A percentile compares a stretch with the other conserved stretches of the same genome.
phyloP scores from a whole-genome alignment of 2,888 invertebrate genomes.

The Diplolepis rosae region DNA sequence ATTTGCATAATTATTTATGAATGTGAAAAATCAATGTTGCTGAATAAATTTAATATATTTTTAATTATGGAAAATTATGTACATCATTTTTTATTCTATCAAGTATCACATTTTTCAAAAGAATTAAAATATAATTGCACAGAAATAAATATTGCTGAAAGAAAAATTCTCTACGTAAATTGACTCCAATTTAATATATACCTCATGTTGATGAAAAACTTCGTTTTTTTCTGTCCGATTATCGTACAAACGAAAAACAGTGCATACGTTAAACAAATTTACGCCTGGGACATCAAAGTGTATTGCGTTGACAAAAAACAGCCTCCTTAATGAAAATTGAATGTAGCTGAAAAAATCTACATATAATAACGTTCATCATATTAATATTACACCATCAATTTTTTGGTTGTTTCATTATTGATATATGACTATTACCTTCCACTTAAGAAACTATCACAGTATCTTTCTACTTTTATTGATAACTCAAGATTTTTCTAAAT shows the following conservation, averaged over 20 bases:
- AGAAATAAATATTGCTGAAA: neutral
- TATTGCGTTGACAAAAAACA: neutral
- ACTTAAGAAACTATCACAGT: too few species aligned
- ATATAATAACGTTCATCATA: too few species aligned
- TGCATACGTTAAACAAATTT: slow-evolving; percentile 11
- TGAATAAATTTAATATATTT: neutral
- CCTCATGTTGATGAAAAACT: neutral
- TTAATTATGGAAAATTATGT: too few species aligned
- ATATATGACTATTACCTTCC: too few species aligned
- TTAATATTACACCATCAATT: too few species aligned
- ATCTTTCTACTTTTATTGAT: too few species aligned
- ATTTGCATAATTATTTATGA: too few species aligned
- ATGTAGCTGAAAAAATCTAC: neutral
- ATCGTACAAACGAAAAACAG: slow-evolving; percentile 13
- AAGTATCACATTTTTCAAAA: neutral
- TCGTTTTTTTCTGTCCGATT: slow-evolving; percentile 14
- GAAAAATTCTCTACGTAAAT: neutral
- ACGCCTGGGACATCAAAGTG: slow-evolving; percentile 1
- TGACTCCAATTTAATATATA: slow-evolving; percentile 17
- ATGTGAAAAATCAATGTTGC: too few species aligned
- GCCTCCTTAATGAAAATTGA: slow-evolving; percentile 1
- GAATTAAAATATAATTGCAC: neutral
- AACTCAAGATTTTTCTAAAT: too few species aligned
- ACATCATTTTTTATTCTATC: neutral
- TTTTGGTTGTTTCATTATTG: too few species aligned